Base-by-base conservation (phyloP, 1,140 invertebrate species). In the Drosophila orena region DNA sequence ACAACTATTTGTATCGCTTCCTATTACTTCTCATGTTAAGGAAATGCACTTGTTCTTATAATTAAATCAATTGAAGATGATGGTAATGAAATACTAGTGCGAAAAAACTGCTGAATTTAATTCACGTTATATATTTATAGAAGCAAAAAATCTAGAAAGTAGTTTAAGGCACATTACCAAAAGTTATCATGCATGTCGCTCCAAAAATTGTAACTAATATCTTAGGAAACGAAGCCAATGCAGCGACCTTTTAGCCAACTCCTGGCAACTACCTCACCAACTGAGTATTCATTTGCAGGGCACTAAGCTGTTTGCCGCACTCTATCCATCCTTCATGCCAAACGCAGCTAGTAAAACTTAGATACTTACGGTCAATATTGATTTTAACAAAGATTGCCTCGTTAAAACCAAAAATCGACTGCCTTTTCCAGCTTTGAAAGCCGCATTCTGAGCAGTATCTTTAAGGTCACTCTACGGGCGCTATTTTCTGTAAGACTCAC, bases 341-440 rank as follows among this genome's bases (percentile, higher is more conserved):
- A 61, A 40, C 22, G 55, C 37, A 34, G 20, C 22, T 30, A 17
- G 7, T 49, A 61, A 37, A 27, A 61, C 37, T 42, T 22, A 58
- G 60, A 58, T 35, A 43, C 20, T 50, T 35, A 8, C n/a, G 1
- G 46, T 68, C 27, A 50, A 68, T 68, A 64, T 64, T 62, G 37
- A 64, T 50, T 66, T 12, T 2, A 35, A 12, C 27, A 14, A 14
- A 22, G 59, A 62, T 42, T 43, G n/a, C 46, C 34, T 38, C 17
- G 30, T 20, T 49, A 42, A 42, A 37, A 35, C 37, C 3, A 3
- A 7, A 40, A 59, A 34, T 17, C 11, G 12, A 22, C 30, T 30
- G 15, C 37, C 30, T 4, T 49, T 47, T 58, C 20, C 24, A 5
- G 17, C 27, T 35, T 46, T 12, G 12, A 22, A 40, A 47, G 34